phyloP scores from a whole-genome alignment of 1,140 invertebrate species.

The Drosophila trapezifrons region DNA sequence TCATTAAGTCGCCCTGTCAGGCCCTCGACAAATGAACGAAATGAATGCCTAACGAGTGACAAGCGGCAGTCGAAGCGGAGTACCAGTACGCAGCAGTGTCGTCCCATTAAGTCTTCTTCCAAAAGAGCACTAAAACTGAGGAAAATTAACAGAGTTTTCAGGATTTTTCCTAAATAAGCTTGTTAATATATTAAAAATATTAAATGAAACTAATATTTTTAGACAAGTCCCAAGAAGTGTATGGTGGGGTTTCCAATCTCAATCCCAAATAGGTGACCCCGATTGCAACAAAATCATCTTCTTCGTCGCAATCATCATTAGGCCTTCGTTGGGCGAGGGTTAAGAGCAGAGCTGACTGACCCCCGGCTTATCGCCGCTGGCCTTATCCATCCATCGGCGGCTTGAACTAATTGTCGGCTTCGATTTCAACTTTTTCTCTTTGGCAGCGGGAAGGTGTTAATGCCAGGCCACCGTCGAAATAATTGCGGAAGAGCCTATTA shows the following conservation, averaged over 20 bases:
- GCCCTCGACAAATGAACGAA: conserved; percentile 45
- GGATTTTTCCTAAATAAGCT: not conserved
- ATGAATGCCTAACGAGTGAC: conserved; percentile 40
- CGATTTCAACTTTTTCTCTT: conserved; percentile 6
- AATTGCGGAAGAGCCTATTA: conserved; percentile 9
- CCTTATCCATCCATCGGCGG: conserved; percentile 20
- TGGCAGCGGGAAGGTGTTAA: not conserved
- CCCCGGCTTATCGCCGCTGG: conserved; percentile 17
- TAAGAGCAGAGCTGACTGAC: not conserved
- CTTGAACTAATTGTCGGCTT: conserved; percentile 39
- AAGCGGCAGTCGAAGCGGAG: conserved; percentile 6
- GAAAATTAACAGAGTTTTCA: not conserved
- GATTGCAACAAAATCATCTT: conserved; percentile 37
- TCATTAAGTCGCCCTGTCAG: conserved; percentile 37
- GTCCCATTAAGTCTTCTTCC: not conserved
- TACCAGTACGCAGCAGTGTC: not conserved
- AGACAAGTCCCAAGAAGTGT: too few relatives aligned
- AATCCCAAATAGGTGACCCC: too few relatives aligned
- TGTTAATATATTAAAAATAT: not conserved
- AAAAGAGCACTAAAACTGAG: not conserved
- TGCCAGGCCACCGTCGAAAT: conserved; percentile 8
- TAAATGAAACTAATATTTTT: too few relatives aligned
- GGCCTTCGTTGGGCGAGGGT: conserved; percentile 13
- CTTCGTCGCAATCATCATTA: conserved; percentile 40
- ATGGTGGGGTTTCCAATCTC: too few relatives aligned